Evolutionary conservation across 2,113 vertebrate species (phyloP).

Genomic region (Rhabdomys dilectus): DNA sequence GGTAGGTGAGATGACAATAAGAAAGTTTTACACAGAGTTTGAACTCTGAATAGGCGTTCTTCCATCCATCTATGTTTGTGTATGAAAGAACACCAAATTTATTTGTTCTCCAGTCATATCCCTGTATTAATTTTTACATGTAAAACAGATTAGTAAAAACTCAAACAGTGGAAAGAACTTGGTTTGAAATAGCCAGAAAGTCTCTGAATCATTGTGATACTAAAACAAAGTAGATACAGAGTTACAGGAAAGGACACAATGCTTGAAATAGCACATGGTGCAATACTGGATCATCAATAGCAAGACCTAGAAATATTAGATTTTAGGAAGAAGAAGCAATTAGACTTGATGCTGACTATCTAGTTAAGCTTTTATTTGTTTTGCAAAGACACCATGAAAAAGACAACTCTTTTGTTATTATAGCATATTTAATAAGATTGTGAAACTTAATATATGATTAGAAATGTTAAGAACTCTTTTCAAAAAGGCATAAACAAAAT

Average conservation of each 20-base stretch:
- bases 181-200: neutral
- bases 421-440: no score
- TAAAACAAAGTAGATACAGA: neutral
- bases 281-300: no score
- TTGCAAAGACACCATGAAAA: no score
- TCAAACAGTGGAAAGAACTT: neutral
- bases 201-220: neutral
- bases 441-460: no score
- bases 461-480: no score
- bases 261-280: neutral
- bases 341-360: neutral
- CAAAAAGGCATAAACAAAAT: no score
- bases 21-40: neutral
- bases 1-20: neutral
- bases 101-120: neutral
- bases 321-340: neutral
- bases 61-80: neutral
- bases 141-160: neutral
- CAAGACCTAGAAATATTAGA: neutral
- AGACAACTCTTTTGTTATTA: no score
- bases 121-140: neutral
- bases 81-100: neutral
- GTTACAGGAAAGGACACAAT: neutral
- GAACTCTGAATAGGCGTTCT: neutral
- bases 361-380: neutral